A percentile compares a stretch with the other conserved stretches of the same genome.
phyloP scores from a whole-genome alignment of 2,797 vertebrate species.

The Scyliorhinus canicula region DNA sequence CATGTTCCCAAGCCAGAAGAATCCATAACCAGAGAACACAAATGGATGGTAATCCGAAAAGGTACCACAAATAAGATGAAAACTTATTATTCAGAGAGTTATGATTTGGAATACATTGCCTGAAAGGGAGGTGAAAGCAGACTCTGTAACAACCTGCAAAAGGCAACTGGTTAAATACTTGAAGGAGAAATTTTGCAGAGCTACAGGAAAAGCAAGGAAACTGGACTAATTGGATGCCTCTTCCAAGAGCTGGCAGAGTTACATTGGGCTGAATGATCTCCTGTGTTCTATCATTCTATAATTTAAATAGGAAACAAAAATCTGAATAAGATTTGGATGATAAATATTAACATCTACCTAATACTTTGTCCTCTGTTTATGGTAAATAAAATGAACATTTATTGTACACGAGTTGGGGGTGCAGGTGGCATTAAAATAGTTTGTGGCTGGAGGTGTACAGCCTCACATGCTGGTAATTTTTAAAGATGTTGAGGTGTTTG shows the following conservation, averaged over 20 bases:
- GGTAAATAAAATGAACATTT: too few relatives aligned
- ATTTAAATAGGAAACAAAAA: background rate
- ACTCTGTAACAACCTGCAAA: background rate
- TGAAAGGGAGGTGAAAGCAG: background rate
- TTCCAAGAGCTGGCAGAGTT: background rate
- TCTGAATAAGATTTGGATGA: slow-evolving; percentile 8
- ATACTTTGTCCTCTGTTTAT: background rate
- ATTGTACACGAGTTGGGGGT: background rate
- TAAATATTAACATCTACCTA: background rate
- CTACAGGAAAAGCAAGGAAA: background rate
- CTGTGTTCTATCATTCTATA: background rate
- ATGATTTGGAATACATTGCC: background rate
- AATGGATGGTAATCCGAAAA: background rate
- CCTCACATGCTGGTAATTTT: background rate
- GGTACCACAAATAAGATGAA: background rate
- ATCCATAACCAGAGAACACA: background rate
- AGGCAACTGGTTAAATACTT: background rate
- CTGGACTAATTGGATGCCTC: background rate
- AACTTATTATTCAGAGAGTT: background rate
- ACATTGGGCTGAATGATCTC: background rate
- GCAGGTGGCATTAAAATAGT: background rate
- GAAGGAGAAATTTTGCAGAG: background rate
- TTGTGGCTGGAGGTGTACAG: background rate
- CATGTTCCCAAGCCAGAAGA: background rate
- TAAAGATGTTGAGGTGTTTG: background rate